Conservation (phyloP, 2,888 invertebrate genomes). For the Hanleya hanleyi region DNA sequence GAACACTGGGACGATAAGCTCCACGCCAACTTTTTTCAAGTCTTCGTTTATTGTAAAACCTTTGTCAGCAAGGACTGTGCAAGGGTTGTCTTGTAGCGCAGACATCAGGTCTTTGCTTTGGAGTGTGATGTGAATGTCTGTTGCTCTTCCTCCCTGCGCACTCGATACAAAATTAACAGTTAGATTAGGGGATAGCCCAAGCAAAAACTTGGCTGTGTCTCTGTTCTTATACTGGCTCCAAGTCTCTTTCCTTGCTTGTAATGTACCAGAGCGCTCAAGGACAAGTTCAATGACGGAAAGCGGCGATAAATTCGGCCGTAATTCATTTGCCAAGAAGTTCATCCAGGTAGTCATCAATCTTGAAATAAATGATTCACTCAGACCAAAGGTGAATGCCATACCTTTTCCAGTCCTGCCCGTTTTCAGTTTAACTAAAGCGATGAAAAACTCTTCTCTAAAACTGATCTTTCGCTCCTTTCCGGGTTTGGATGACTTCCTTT, state of each 20-base stretch:
- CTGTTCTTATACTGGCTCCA: not conserved
- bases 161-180: not conserved
- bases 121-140: not conserved
- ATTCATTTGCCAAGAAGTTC: not conserved
- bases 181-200: not conserved
- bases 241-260: not conserved
- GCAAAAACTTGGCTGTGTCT: not conserved
- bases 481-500: not conserved
- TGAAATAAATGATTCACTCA: slow-evolving; percentile 13
- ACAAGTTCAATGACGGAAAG: not conserved
- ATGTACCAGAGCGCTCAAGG: not conserved
- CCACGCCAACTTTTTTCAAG: not conserved
- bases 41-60: not conserved
- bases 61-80: not conserved
- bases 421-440: not conserved
- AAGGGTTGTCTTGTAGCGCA: not conserved
- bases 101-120: not conserved
- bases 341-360: not conserved
- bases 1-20: not conserved
- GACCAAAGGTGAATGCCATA: not conserved
- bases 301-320: not conserved
- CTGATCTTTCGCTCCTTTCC: not conserved
- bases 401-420: slow-evolving; percentile 28
- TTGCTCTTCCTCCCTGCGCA: not conserved
- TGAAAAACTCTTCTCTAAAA: not conserved